Evolutionary conservation across 1,140 invertebrate genomes (phyloP), one percentile per base, ranked within the genome.

Genomic region (Luehdorfia chinensis): DNA sequence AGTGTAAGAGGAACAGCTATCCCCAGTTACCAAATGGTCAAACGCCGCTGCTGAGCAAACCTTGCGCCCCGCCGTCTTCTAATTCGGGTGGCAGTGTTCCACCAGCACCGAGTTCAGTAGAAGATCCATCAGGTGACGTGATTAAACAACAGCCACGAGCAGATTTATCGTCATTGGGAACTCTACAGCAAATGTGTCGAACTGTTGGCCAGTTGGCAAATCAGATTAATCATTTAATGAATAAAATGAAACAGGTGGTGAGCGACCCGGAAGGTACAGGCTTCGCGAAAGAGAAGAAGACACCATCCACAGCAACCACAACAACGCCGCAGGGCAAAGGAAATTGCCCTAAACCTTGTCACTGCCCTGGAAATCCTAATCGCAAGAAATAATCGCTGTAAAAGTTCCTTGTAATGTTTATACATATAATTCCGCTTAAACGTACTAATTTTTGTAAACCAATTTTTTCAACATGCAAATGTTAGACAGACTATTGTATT

Each of bases 131-230:
- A 3, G 37, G 37, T 2, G 14, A 28, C 2, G 25, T 15, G 0
- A 19, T 37, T 4, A 37, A 37, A 21, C 28, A 43, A 2, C 18
- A 39, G 3, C 14, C 15, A n/a, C 21, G n/a, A 14, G 41, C 32
- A 30, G 43, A 7, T 2, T 19, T 61, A 19, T 54, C 60, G 16
- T 71, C 70, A 1, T 28, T 63, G 9, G 47, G 46, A 32, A 52
- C 55, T 6, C 48, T 80, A 0, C 62, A 74, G 27, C 52, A 74
- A 49, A 77, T 80, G 69, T 80, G 74, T 32, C 63, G 63, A 7
- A 75, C 76, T 1, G 74, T 77, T 4, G 74, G 70, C 0, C 64
- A 74, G 9, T 47, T 80, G 23, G 56, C 72, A 2, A 57, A 63
- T 14, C 72, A 80, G 39, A 63, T 80, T 1, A 72, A 74, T 8